phyloP scores from a whole-genome alignment of 2,888 invertebrate species.

The Sarcophaga rosellei region DNA sequence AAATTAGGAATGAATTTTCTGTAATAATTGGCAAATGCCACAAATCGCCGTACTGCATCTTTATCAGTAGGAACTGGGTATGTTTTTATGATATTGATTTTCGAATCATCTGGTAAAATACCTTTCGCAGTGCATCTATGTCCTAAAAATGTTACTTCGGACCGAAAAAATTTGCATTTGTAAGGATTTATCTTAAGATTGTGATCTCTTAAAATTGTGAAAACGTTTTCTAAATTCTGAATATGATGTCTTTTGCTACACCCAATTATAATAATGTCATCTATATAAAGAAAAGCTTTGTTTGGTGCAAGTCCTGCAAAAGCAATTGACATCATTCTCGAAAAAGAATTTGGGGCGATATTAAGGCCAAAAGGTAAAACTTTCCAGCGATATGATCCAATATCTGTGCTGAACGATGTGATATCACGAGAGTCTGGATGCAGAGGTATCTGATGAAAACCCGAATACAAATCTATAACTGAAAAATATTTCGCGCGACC shows the following conservation, averaged over 20 bases:
- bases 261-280: no score
- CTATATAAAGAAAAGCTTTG: no score
- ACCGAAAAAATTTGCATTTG: constrained; percentile 12
- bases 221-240: constrained; percentile 26
- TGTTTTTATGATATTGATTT: constrained; percentile 19
- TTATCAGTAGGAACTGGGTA: no score
- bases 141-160: constrained; percentile 23
- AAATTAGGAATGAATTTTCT: no score
- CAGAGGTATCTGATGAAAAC: no score
- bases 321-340: no score
- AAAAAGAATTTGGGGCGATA: neutral
- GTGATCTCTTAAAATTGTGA: constrained; percentile 32
- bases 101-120: constrained; percentile 49
- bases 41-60: no score
- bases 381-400: neutral
- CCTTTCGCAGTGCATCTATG: constrained; percentile 40
- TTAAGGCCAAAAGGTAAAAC: constrained; percentile 3
- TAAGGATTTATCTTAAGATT: constrained; percentile 36
- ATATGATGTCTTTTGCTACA: neutral
- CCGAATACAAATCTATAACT: no score
- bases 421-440: no score
- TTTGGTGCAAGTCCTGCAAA: no score
- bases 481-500: neutral
- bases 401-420: no score
- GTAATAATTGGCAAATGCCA: no score